Percentiles rank a stretch among this genome's conserved stretches.
phyloP scores from a whole-genome alignment of 2,113 vertebrate genomes.

The Pelmatolapia mariae region DNA sequence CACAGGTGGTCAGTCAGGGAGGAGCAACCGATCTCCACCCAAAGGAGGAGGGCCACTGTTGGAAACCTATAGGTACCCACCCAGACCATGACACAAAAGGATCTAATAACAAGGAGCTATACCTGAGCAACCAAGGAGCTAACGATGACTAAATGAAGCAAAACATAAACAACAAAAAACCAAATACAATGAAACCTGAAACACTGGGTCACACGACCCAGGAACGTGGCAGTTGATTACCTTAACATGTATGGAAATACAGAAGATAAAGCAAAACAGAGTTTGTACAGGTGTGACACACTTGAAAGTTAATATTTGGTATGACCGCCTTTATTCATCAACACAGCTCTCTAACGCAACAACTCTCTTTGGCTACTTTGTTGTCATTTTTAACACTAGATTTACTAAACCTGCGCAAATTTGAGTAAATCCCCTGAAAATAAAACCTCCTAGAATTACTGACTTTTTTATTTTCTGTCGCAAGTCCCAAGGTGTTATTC shows the following conservation, averaged over 20 bases:
- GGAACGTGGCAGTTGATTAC: accelerated
- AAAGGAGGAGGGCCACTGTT: too few relatives aligned
- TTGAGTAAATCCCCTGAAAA: too few relatives aligned
- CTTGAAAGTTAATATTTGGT: not conserved
- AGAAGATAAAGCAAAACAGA: accelerated
- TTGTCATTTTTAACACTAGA: accelerated
- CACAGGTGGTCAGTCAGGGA: too few relatives aligned
- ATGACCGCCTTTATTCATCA: not conserved
- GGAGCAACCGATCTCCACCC: too few relatives aligned
- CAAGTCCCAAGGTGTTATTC: too few relatives aligned
- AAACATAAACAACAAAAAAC: not conserved
- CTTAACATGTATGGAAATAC: not conserved
- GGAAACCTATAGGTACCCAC: not conserved
- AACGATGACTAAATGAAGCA: not conserved
- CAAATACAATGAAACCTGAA: not conserved
- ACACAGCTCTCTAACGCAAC: not conserved
- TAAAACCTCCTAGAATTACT: too few relatives aligned
- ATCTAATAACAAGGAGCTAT: not conserved
- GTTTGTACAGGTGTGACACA: not conserved
- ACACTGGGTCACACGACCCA: not conserved
- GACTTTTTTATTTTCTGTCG: too few relatives aligned
- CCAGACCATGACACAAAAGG: not conserved
- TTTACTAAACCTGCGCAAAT: too few relatives aligned
- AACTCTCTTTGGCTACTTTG: not conserved
- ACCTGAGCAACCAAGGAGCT: not conserved